Base-by-base conservation (phyloP, 2,888 invertebrate species). In the Cantharis lateralis region DNA sequence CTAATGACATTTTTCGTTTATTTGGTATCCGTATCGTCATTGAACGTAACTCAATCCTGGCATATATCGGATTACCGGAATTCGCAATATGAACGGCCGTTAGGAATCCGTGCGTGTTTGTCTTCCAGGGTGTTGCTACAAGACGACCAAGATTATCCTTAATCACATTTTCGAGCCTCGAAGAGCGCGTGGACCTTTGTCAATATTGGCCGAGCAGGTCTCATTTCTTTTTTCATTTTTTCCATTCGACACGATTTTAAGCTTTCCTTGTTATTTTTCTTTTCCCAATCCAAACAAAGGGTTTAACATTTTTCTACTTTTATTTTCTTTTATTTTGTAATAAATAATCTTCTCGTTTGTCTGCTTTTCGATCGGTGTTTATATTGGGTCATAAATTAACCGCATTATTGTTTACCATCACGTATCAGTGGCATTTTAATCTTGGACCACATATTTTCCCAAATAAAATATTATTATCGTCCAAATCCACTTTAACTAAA, bases 1-100 rank as follows among this genome's bases (percentile, higher is more conserved):
- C 84, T 86, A 87, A 87, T 86, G 86, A 86, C 86, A 86, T 87
- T 86, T 86, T 87, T 86, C 86, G 86, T 86, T 85, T 87, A 86
- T 86, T 85, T 84, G 85, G 84, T 84, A 82, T 84, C 84, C 84
- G 85, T 84, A 84, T 82, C 84, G 81, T 80, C 82, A 81, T 81
- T 79, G 81, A 83, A 83, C 84, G 85, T 86, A 87, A 87, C 87
- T 87, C 87, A 86, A 87, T 87, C 85, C 83, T 78, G 80, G 76
- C 83, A 79, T 80, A 86, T 86, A 87, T 87, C 86, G 85, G 86
- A 87, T 87, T 87, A 87, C 86, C 81, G 86, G 85, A 85, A 87
- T 87, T 87, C 86, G 84, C 86, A 86, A 87, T 86, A 86, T 85
- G 85, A 84, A 80, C 81, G 81, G 82, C 82, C 84, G 84, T 85